Evolutionary conservation across 2,113 vertebrate species (phyloP).

Genomic region (Heterocephalus glaber): DNA sequence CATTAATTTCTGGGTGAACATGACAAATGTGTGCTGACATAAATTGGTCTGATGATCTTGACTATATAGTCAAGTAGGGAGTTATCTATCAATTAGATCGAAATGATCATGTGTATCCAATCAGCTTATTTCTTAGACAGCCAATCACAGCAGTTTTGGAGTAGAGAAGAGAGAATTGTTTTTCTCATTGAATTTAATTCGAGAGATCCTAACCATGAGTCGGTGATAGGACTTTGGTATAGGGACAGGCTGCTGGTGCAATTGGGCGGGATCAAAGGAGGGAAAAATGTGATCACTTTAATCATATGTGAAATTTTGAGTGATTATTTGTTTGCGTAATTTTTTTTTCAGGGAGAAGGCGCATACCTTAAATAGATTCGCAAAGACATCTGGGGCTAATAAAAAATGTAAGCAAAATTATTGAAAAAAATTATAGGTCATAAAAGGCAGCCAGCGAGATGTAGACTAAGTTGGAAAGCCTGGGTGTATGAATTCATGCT

Average conservation of each 20-base stretch:
- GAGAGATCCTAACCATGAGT: not conserved
- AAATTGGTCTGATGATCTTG: constrained; percentile 55
- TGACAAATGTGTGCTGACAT: constrained; percentile 36
- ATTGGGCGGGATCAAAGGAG: not conserved
- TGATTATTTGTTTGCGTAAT: not conserved
- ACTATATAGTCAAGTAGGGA: constrained; percentile 43
- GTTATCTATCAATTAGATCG: constrained; percentile 39
- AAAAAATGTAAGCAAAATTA: not conserved
- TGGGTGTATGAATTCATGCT: not conserved
- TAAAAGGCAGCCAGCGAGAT: not conserved
- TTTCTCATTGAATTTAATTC: constrained; percentile 7
- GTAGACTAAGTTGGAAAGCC: not conserved
- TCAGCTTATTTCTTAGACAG: constrained; percentile 16
- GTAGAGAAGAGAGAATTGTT: constrained; percentile 1
- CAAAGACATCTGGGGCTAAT: not conserved
- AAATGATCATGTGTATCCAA: constrained; percentile 22
- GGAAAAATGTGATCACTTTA: not conserved
- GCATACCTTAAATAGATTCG: not conserved
- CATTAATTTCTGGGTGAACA: constrained; percentile 16
- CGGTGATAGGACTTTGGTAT: not conserved
- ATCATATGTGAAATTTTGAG: constrained; percentile 20
- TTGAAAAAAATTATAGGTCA: constrained; percentile 10
- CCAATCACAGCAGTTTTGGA: constrained; percentile 13
- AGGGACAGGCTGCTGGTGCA: not conserved
- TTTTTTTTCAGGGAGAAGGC: not conserved